Evolutionary conservation across 92 coral and sea anemone genomes (phyloP), one percentile per base, ranked within the genome.

Genomic region (Siderastrea siderea): DNA sequence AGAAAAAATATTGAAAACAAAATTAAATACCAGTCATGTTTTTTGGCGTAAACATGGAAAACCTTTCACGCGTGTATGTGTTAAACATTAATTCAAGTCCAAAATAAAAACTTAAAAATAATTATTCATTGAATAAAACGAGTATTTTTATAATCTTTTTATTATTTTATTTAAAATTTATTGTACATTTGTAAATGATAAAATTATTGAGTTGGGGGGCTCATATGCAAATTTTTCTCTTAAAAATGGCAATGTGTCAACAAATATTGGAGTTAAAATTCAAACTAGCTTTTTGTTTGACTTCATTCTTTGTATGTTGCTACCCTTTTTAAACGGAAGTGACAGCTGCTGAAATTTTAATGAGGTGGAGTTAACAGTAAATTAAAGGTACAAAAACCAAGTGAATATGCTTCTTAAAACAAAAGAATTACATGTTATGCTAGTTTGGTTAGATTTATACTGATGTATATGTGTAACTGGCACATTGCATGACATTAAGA

Each of bases 201-300:
- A 26, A 26, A 14, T 4, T 1, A 5, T 54, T 16, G 64, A 11
- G 62, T 48, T 5, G 71, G 57, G 57, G 3, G 15, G 15, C 12
- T 16, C 14, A 79, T 81, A 81, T 70, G 86, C 58, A 82, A 71
- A 82, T 82, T 69, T 69, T 7, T 55, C 44, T 46, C 14, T 13
- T 58, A 13, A 72, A 66, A 15, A 44, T 69, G 45, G 66, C 47
- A 46, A 10, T 52, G 51, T 81, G 86, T 69, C 86, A 68, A 52
- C 78, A 82, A 69, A 70, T 82, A 81, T 68, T 81, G 67, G 74
- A n/a, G 46, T 66, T 79, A n/a, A 77, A 3, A 43, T 50, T 67
- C 11, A 44, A 67, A 54, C 48, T 46, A 66, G 75, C 74, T 43
- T 4, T n/a, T 16, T 45, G n/a, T 6, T 12, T 70, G 68, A 55